Conservation (phyloP, 2,113 vertebrate genomes). For the Catharus minimus region DNA sequence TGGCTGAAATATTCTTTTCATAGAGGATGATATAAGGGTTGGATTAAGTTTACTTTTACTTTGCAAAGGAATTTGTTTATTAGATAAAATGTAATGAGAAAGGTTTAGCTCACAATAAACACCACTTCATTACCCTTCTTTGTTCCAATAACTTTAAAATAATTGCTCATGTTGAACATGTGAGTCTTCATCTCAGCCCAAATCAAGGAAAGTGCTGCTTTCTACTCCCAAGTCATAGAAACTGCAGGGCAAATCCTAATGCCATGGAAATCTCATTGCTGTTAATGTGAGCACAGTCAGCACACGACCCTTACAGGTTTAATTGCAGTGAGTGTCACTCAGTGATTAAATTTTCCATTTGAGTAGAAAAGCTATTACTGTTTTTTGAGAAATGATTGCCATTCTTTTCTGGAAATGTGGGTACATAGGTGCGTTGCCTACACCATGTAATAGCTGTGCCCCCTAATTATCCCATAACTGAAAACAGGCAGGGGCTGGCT, state of each 20-base stretch:
- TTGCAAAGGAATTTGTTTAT: background rate
- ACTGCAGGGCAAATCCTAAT: background rate
- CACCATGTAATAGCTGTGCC: background rate
- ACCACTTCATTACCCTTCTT: background rate
- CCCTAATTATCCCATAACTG: background rate
- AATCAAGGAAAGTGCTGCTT: background rate
- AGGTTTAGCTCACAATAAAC: background rate
- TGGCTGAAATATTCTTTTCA: background rate
- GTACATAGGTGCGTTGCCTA: background rate
- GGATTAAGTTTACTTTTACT: background rate
- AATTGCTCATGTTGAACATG: background rate
- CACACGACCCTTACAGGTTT: background rate
- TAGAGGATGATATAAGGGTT: background rate
- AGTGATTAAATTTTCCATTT: constrained; percentile 3
- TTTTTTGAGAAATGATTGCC: background rate
- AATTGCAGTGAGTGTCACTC: background rate
- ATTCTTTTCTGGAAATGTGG: background rate
- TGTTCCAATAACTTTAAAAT: background rate
- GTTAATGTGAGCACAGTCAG: background rate
- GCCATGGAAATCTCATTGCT: background rate
- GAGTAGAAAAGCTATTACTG: background rate
- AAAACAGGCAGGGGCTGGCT: background rate
- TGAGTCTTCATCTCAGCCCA: background rate
- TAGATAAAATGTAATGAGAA: background rate
- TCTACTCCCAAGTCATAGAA: background rate